Percentiles rank a stretch among this genome's conserved stretches.
phyloP scores from a whole-genome alignment of 2,113 vertebrate genomes.

The Hippotragus niger region DNA sequence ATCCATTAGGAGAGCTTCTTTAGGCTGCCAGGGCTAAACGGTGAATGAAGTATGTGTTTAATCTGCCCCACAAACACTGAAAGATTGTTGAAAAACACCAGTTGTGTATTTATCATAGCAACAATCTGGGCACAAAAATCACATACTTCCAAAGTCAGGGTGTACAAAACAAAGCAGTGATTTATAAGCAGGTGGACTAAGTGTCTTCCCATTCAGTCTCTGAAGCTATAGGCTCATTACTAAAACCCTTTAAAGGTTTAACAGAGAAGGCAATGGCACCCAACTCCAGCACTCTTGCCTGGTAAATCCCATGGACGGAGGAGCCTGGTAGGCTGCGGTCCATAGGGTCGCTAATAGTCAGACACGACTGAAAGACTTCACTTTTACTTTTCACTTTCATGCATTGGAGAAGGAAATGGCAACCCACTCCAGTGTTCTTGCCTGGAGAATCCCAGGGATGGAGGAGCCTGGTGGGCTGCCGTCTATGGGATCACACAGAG shows the following conservation, averaged over 20 bases:
- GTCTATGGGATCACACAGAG: no score
- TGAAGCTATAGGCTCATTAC: neutral
- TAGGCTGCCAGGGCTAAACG: neutral
- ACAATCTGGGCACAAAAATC: neutral
- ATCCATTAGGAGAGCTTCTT: neutral
- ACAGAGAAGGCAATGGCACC: no score
- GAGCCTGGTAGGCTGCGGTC: no score
- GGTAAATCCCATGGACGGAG: no score
- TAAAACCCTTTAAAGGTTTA: neutral
- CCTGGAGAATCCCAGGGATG: no score
- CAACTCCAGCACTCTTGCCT: no score
- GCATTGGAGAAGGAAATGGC: no score
- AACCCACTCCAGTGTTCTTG: no score
- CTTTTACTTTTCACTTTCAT: no score
- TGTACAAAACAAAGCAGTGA: neutral
- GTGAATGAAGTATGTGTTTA: constrained; percentile 22
- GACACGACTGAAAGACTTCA: no score
- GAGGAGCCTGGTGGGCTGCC: no score
- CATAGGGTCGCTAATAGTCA: no score
- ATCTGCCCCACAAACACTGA: neutral
- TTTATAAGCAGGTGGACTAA: neutral
- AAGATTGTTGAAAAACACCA: neutral
- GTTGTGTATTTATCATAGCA: neutral
- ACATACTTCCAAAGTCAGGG: neutral
- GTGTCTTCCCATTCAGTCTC: neutral